Percentiles rank a stretch among this genome's conserved stretches.
phyloP scores from a whole-genome alignment of 2,888 invertebrate species.

The Lepidochrysops patricia region DNA sequence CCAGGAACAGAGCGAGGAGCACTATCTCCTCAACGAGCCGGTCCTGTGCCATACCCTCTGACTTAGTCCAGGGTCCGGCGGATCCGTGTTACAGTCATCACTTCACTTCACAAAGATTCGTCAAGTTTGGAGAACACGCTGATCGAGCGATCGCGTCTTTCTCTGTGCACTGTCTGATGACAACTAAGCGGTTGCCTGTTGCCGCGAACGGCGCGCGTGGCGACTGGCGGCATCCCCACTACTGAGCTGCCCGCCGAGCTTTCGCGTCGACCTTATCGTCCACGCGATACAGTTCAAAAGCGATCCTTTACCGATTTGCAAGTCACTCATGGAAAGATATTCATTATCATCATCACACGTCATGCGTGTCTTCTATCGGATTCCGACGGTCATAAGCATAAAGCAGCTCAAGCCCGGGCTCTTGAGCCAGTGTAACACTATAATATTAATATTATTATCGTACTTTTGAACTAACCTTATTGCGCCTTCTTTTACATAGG shows the following conservation, averaged over 20 bases:
- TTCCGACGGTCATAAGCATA: background rate
- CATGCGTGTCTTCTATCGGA: background rate
- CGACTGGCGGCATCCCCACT: constrained; percentile 33
- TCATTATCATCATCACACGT: background rate
- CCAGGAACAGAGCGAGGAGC: constrained; percentile 72
- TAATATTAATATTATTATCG: too few species aligned
- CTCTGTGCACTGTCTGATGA: constrained; percentile 58
- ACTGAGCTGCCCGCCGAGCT: background rate
- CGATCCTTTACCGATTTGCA: background rate
- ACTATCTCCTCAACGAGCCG: constrained; percentile 65
- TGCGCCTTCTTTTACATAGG: too few species aligned
- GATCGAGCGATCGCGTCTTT: constrained; percentile 64
- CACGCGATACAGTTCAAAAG: constrained; percentile 9
- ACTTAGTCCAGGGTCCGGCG: constrained; percentile 61
- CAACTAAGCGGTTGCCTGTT: constrained; percentile 43
- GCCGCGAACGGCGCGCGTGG: constrained; percentile 37
- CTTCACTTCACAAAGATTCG: constrained; percentile 63
- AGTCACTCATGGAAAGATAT: background rate
- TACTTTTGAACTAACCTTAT: too few species aligned
- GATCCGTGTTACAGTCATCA: constrained; percentile 66
- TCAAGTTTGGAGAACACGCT: constrained; percentile 70
- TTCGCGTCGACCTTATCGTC: background rate
- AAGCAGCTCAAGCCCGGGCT: background rate
- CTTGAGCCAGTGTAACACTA: too few species aligned
- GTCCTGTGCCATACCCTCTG: constrained; percentile 66